A percentile compares a stretch with the other conserved stretches of the same genome.
Evolutionary conservation across 2,113 vertebrate species (phyloP).

Genomic region (Petrocephalus microphthalmus): DNA sequence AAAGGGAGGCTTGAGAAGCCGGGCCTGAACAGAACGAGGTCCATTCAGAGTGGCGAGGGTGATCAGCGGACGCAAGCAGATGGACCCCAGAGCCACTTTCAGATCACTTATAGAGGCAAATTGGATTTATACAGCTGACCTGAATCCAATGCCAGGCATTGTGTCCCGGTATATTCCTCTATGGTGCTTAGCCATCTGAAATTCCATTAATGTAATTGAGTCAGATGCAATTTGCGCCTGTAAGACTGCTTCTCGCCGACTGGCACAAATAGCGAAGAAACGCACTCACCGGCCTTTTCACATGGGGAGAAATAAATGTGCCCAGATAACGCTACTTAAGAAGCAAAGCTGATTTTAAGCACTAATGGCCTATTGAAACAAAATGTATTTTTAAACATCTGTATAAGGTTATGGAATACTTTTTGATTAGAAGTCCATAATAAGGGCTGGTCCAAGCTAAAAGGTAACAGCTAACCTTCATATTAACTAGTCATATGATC

Average conservation of each 20-base stretch:
- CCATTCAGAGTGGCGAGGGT: neutral
- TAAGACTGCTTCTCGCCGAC: neutral
- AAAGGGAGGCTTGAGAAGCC: neutral
- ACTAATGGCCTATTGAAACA: neutral
- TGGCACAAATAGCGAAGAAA: neutral
- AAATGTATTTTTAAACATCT: neutral
- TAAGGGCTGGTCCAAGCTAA: neutral
- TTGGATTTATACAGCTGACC: slow-evolving; percentile 19
- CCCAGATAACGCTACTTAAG: neutral
- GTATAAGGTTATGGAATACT: neutral
- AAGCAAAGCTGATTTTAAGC: neutral
- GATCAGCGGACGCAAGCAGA: neutral
- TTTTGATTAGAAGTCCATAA: neutral
- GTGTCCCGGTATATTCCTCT: slow-evolving; percentile 24
- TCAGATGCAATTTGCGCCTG: slow-evolving; percentile 28
- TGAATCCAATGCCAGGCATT: slow-evolving; percentile 23
- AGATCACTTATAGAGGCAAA: slow-evolving; percentile 12
- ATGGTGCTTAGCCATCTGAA: slow-evolving; percentile 32
- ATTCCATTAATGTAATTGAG: slow-evolving; percentile 45
- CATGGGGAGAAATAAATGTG: neutral
- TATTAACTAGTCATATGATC: neutral
- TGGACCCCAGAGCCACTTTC: neutral
- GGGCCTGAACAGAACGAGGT: neutral
- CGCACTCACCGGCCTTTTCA: slow-evolving; percentile 21
- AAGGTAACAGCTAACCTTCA: neutral